Base-by-base conservation (phyloP, 2,888 invertebrate species). In the Rhabditoides inermis region DNA sequence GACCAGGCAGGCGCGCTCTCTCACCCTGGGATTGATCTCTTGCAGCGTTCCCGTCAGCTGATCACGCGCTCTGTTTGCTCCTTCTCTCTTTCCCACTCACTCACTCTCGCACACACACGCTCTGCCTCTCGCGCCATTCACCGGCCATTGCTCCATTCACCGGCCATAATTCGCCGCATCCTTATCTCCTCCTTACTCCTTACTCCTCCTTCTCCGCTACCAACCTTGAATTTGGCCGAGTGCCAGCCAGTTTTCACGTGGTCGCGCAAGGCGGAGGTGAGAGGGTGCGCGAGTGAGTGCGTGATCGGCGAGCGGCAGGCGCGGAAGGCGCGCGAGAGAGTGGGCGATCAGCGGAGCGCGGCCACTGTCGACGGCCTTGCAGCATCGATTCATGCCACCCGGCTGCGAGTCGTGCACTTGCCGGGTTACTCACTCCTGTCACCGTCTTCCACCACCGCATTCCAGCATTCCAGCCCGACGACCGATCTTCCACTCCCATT, bases 221-320 rank as follows among this genome's bases (percentile, higher is more conserved):
- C 32, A 10, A 36, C 36, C 36, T 32, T 36, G 46, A 35, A 25
- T 18, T 26, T 26, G 18, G 23, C 6, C 25, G n/a, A 15, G 48
- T 12, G 32, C 40, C 20, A 3, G 20, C n/a, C n/a, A n/a, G n/a
- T n/a, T n/a, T n/a, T n/a, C n/a, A n/a, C n/a, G n/a, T n/a, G n/a
- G n/a, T n/a, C n/a, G 36, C 46, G 35, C 32, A n/a, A n/a, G 44
- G 30, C 44, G 23, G 32, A 45, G 45, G n/a, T n/a, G 42, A 45
- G 45, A 45, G 45, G 36, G 46, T 1, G 22, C 2, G 10, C 7
- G 32, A 15, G 32, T 10, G 32, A 32, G 32, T 7, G 32, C 7
- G 15, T 7, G 32, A 32, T 7, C 15, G 30, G 18, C 20, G 32
- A 27, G 32, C n/a, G 30, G 30, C 10, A 30, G 44, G 23, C 26